These are phyloP conservation scores for Xanthia icteritia DNA, from an alignment of 2,888 invertebrate genomes.

Conservation along the genomic window DNA sequence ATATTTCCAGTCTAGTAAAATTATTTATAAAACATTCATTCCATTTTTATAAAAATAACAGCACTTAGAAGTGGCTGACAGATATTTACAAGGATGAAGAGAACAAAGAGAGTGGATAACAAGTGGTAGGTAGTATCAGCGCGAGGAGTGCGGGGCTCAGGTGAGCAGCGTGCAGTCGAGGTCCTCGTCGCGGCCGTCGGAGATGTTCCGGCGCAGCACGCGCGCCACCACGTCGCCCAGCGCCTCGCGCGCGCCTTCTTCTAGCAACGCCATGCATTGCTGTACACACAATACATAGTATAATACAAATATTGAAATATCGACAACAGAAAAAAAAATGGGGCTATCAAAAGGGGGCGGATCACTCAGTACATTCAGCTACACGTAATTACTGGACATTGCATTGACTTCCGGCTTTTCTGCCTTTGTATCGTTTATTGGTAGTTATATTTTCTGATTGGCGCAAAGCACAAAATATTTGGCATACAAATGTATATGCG, in stretches of 20 bases:
- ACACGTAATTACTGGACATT: background rate
- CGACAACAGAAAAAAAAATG: background rate
- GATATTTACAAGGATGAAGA: slow-evolving; percentile 60
- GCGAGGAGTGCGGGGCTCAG: slow-evolving; percentile 85
- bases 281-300: slow-evolving; percentile 76
- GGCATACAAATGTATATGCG: background rate
- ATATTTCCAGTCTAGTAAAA: slow-evolving; percentile 54
- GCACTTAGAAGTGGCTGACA: slow-evolving; percentile 35
- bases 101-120: slow-evolving; percentile 42
- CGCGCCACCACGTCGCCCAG: slow-evolving; percentile 97
- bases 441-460: background rate
- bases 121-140: slow-evolving; percentile 7
- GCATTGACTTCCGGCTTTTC: background rate
- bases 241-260: slow-evolving; percentile 96
- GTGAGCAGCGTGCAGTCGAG: slow-evolving; percentile 97
- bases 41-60: slow-evolving; percentile 58
- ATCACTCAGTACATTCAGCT: background rate
- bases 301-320: background rate
- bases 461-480: background rate
- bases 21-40: slow-evolving; percentile 51
- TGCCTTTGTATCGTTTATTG: background rate
- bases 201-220: slow-evolving; percentile 95
- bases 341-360: background rate
- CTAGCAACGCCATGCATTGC: slow-evolving; percentile 94
- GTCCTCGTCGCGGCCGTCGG: slow-evolving; percentile 97